A percentile compares a stretch with the other conserved stretches of the same genome.
These are phyloP conservation scores for Rotaria macrura DNA, from an alignment of 2,888 invertebrate species.

Conservation along the genomic window DNA sequence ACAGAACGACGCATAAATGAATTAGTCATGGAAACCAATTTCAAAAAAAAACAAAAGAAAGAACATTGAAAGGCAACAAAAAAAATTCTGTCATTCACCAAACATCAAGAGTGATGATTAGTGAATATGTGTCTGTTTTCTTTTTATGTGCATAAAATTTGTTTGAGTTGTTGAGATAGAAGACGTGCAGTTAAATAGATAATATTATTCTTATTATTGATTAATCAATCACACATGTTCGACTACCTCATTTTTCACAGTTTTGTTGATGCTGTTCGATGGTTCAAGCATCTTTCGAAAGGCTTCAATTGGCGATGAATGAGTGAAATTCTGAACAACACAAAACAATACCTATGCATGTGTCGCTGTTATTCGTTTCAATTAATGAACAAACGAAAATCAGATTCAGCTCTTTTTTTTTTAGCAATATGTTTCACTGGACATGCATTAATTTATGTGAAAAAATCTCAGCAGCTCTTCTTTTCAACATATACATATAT, in stretches of 20 bases:
- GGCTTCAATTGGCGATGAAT: background rate
- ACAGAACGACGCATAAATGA: background rate
- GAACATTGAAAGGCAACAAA: background rate
- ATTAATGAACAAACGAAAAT: background rate
- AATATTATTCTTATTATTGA: background rate
- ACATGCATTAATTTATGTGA: background rate
- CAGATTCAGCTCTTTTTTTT: background rate
- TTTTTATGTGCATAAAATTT: background rate
- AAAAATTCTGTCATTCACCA: background rate
- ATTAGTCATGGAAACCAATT: background rate
- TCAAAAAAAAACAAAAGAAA: background rate
- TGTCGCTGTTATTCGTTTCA: background rate
- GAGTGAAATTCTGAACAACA: background rate
- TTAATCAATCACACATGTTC: background rate
- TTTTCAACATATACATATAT: background rate
- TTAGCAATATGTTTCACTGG: background rate
- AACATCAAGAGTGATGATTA: background rate
- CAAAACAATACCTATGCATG: background rate
- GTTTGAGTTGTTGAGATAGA: background rate
- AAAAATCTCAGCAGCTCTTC: background rate
- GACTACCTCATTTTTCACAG: background rate
- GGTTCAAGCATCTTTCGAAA: background rate
- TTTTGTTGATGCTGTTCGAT: background rate
- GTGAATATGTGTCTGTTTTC: background rate
- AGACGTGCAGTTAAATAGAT: conserved; percentile 1